A percentile compares a stretch with the other conserved stretches of the same genome.
Conservation (phyloP, 92 coral and sea anemone genomes). For the Micromussa lordhowensis region DNA sequence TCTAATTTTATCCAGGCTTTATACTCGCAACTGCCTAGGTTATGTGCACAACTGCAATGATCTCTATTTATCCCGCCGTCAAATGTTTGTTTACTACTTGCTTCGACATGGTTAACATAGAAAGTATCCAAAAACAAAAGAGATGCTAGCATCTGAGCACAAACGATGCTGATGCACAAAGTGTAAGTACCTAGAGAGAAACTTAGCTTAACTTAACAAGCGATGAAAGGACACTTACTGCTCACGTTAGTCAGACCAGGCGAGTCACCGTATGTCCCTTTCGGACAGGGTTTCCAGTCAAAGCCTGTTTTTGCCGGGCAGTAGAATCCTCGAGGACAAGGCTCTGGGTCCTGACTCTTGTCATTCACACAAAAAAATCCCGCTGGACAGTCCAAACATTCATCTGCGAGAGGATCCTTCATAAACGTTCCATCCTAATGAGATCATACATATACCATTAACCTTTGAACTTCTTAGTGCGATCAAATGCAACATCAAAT, state of each 20-base stretch:
- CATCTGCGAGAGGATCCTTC: slow-evolving; percentile 89
- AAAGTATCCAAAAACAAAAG: too few relatives aligned
- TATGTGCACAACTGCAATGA: too few relatives aligned
- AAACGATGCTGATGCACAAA: not conserved
- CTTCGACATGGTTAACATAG: too few relatives aligned
- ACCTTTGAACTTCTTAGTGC: not conserved
- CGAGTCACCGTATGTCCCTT: slow-evolving; percentile 88
- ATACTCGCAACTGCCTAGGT: too few relatives aligned
- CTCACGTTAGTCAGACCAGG: slow-evolving; percentile 84
- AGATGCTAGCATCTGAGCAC: not conserved
- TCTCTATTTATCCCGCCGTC: too few relatives aligned
- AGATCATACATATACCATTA: not conserved
- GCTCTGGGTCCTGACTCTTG: slow-evolving; percentile 93
- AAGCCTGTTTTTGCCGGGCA: slow-evolving; percentile 89
- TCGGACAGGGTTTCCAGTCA: slow-evolving; percentile 91
- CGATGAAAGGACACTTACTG: slow-evolving; percentile 63
- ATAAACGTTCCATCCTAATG: slow-evolving; percentile 92
- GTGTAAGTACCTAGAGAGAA: not conserved
- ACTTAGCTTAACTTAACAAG: not conserved
- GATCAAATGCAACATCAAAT: too few relatives aligned
- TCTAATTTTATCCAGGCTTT: too few relatives aligned
- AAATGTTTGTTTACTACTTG: too few relatives aligned
- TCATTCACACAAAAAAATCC: slow-evolving; percentile 97
- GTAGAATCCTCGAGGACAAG: slow-evolving; percentile 96
- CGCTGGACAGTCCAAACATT: slow-evolving; percentile 89